Evolutionary conservation across 2,888 invertebrate species (phyloP).

Genomic region (Diarsia mendica): DNA sequence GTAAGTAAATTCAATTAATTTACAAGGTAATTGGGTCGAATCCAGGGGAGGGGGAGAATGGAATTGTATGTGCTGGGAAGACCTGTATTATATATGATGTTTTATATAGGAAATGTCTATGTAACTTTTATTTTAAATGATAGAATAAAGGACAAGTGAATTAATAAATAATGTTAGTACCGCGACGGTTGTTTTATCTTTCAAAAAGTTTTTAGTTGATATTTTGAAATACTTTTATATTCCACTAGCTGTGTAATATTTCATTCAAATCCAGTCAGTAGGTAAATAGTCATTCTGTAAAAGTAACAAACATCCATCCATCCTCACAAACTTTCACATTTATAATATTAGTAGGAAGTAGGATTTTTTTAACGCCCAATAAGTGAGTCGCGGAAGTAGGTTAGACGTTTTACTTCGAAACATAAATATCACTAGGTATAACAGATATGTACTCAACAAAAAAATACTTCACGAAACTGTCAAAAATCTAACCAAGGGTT

Average conservation of each 20-base stretch:
- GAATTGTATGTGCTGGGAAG: neutral
- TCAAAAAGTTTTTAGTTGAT: neutral
- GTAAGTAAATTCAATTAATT: conserved; percentile 51
- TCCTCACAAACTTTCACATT: no score
- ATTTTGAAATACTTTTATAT: neutral
- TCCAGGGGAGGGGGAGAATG: neutral
- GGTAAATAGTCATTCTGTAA: no score
- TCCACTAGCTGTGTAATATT: no score
- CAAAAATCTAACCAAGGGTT: conserved; percentile 1
- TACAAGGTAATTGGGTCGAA: conserved; percentile 18
- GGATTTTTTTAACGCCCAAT: no score
- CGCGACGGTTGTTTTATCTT: neutral
- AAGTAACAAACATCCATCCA: no score
- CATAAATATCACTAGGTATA: no score
- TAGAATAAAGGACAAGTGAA: neutral
- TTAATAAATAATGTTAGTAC: no score
- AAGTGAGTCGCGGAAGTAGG: neutral
- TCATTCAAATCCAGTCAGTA: no score
- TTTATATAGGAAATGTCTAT: neutral
- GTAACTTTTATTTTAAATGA: neutral
- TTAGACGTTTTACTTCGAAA: neutral
- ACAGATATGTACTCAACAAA: no score
- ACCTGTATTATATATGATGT: neutral
- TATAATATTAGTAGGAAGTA: no score
- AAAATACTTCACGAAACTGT: neutral